Evolutionary conservation across 2,113 vertebrate genomes (phyloP).

Genomic region (Brachionichthys hirsutus): DNA sequence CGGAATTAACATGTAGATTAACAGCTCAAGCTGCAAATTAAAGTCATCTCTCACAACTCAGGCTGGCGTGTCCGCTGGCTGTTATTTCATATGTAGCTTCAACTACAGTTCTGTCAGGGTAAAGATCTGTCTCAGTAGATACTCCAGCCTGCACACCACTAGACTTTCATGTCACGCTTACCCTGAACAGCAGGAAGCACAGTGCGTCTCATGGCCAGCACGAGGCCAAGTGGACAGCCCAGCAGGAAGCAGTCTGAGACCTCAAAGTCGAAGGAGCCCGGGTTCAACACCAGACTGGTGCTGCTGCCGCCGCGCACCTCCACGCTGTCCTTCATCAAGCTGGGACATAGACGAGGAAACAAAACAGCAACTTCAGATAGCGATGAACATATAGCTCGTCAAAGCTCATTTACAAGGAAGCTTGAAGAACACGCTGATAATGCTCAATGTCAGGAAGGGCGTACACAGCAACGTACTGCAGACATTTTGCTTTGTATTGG

Average conservation of each 20-base stretch:
- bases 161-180: conserved; percentile 51
- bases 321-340: conserved; percentile 82
- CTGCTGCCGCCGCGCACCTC: conserved; percentile 75
- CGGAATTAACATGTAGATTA: too few species aligned
- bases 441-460: too few species aligned
- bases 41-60: too few species aligned
- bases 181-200: conserved; percentile 90
- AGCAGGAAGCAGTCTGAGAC: conserved; percentile 96
- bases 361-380: background rate
- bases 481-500: background rate
- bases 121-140: too few species aligned
- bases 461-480: background rate
- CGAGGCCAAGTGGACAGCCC: conserved; percentile 91
- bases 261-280: conserved; percentile 91
- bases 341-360: conserved; percentile 52
- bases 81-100: too few species aligned
- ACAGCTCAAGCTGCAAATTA: too few species aligned
- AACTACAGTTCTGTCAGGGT: too few species aligned
- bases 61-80: too few species aligned
- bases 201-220: conserved; percentile 94
- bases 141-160: background rate
- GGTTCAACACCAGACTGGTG: conserved; percentile 79
- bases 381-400: too few species aligned
- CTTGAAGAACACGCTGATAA: too few species aligned
- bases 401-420: too few species aligned